Evolutionary conservation across 2,797 vertebrate species (phyloP).

Genomic region (Neosilurus hyrtlii): DNA sequence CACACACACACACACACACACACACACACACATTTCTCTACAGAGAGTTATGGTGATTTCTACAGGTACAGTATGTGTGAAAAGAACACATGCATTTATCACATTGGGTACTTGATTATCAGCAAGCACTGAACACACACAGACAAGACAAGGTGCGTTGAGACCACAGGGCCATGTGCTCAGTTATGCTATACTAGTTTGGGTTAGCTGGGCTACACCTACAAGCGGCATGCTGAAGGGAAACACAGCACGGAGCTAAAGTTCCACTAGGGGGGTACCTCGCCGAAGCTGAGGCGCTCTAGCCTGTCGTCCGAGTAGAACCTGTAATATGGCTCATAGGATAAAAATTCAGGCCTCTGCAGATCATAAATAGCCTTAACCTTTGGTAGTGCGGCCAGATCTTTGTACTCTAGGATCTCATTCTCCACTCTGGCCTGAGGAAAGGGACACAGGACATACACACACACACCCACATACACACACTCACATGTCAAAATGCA

Average conservation of each 20-base stretch:
- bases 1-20: no score
- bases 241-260: conserved; percentile 33
- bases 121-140: conserved; percentile 25
- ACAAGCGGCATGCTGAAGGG: conserved; percentile 48
- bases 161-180: conserved; percentile 37
- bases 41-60: conserved; percentile 9
- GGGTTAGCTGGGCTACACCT: conserved; percentile 26
- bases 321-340: conserved; percentile 90
- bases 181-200: conserved; percentile 31
- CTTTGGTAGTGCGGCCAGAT: conserved; percentile 98
- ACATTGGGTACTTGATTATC: background rate
- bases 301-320: conserved; percentile 85
- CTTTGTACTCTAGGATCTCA: conserved; percentile 99
- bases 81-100: conserved; percentile 29
- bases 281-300: conserved; percentile 88
- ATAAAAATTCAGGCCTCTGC: conserved; percentile 83
- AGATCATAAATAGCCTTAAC: conserved; percentile 99
- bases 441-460: conserved; percentile 67
- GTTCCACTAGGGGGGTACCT: conserved; percentile 73
- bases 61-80: background rate
- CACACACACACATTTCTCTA: background rate
- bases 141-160: conserved; percentile 12
- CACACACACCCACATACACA: conserved; percentile 37
- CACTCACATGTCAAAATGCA: conserved; percentile 30
- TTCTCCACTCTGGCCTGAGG: conserved; percentile 97